Percentiles rank a stretch among this genome's conserved stretches.
These are phyloP conservation scores for Diorhabda carinulata DNA, from an alignment of 1,140 invertebrate genomes.

Conservation along the genomic window DNA sequence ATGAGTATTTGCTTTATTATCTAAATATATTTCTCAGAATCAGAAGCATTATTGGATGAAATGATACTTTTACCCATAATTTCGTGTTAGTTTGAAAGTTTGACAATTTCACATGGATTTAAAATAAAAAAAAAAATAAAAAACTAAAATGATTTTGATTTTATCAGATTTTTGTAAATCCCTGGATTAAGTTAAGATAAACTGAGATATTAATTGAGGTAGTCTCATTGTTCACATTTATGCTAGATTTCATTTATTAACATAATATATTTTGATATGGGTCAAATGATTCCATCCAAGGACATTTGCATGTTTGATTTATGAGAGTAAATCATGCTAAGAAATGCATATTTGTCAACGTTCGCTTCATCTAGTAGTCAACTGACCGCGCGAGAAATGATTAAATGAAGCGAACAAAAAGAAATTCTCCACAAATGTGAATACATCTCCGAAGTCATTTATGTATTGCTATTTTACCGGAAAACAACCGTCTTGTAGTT, in stretches of 20 bases:
- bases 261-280: too few species aligned
- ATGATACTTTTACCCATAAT: neutral
- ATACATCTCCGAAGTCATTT: slow-evolving; percentile 45
- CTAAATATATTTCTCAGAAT: neutral
- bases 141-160: too few species aligned
- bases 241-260: too few species aligned
- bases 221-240: too few species aligned
- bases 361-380: slow-evolving; percentile 44
- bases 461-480: slow-evolving; percentile 38
- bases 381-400: slow-evolving; percentile 41
- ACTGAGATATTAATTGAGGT: too few species aligned
- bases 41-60: neutral
- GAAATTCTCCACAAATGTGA: slow-evolving; percentile 46
- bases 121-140: too few species aligned
- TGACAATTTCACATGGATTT: too few species aligned
- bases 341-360: slow-evolving; percentile 38
- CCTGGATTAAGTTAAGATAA: too few species aligned
- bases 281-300: neutral
- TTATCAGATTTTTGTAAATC: too few species aligned
- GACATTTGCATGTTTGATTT: slow-evolving; percentile 35
- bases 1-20: neutral
- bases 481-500: slow-evolving; percentile 35
- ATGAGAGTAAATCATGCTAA: slow-evolving; percentile 29
- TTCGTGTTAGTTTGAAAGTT: too few species aligned
- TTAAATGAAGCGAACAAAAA: slow-evolving; percentile 40